A percentile compares a stretch with the other conserved stretches of the same genome.
phyloP scores from a whole-genome alignment of 1,140 invertebrate genomes.

The Eueides isabella region DNA sequence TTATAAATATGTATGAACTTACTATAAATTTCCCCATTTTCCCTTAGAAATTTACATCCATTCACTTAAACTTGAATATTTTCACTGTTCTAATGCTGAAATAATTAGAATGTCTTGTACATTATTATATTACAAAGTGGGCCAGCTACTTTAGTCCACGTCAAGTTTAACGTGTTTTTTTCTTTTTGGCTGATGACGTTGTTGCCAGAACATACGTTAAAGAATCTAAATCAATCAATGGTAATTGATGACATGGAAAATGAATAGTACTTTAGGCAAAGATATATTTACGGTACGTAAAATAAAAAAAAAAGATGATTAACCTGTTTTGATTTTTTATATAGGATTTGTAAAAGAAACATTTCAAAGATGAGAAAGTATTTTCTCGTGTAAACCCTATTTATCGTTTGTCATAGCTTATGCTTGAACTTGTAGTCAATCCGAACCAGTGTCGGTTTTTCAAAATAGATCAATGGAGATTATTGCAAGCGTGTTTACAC shows the following conservation, averaged over 20 bases:
- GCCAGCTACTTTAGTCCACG: conserved; percentile 79
- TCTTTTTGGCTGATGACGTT: conserved; percentile 71
- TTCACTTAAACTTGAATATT: conserved; percentile 36
- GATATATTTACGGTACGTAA: too few relatives aligned
- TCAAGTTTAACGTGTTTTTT: conserved; percentile 82
- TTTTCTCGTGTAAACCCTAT: too few relatives aligned
- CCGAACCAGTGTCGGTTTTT: too few relatives aligned
- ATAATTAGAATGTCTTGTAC: conserved; percentile 51
- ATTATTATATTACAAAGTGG: conserved; percentile 52
- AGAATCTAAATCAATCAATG: conserved; percentile 2
- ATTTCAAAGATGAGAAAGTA: too few relatives aligned
- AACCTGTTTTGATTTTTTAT: too few relatives aligned
- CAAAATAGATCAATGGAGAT: too few relatives aligned
- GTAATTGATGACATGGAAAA: background rate
- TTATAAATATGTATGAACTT: conserved; percentile 62
- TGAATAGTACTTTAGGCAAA: background rate
- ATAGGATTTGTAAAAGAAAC: too few relatives aligned
- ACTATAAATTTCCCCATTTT: conserved; percentile 63
- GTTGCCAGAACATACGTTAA: conserved; percentile 51
- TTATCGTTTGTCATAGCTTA: too few relatives aligned
- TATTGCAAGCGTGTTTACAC: too few relatives aligned
- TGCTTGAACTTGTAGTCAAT: too few relatives aligned
- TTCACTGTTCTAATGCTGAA: conserved; percentile 50
- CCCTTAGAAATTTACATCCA: conserved; percentile 57
- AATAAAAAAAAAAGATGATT: too few relatives aligned